Conservation (phyloP, 2,888 invertebrate species). For the Siphlonurus alternatus region DNA sequence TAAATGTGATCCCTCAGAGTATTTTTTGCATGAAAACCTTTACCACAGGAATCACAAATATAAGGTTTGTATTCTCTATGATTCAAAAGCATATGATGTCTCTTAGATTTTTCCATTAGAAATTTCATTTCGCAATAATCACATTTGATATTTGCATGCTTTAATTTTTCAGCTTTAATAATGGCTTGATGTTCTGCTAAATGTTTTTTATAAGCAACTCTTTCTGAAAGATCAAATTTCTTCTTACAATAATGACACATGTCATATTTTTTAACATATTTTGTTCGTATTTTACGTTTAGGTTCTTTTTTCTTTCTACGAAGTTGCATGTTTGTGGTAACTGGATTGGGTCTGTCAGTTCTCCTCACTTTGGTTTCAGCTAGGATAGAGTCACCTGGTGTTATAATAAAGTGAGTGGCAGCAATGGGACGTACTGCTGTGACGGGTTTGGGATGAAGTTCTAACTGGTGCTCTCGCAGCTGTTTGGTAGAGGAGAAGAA, state of each 20-base stretch:
- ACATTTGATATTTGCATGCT: neutral
- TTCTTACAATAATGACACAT: neutral
- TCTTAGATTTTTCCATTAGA: neutral
- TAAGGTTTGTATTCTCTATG: neutral
- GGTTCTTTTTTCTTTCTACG: neutral
- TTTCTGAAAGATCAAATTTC: neutral
- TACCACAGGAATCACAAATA: neutral
- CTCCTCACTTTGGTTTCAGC: neutral
- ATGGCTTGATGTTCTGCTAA: neutral
- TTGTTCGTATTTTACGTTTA: neutral
- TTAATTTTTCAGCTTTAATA: neutral
- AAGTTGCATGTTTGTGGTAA: too few relatives aligned
- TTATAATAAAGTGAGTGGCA: neutral
- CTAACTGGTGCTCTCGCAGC: neutral
- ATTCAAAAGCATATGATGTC: neutral
- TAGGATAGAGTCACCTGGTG: too few relatives aligned
- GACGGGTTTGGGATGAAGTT: neutral
- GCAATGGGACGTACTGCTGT: neutral
- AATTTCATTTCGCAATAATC: neutral
- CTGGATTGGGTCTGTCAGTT: too few relatives aligned
- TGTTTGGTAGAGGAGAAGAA: neutral
- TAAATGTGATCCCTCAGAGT: neutral
- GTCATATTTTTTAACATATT: neutral
- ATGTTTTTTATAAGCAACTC: neutral
- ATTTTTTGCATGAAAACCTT: neutral